These are phyloP conservation scores for Torymus auratus DNA, from an alignment of 2,888 invertebrate genomes.

Conservation along the genomic window DNA sequence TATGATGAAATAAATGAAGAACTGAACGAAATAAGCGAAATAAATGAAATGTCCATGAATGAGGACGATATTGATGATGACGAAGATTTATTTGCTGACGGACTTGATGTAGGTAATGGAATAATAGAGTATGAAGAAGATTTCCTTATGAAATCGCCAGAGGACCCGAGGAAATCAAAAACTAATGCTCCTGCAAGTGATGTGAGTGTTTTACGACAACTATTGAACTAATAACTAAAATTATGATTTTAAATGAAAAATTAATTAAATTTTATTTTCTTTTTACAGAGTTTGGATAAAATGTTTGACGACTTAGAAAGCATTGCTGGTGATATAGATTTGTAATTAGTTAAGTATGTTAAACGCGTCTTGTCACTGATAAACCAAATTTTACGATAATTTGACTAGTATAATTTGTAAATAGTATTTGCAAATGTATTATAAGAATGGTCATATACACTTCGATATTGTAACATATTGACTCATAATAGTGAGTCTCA, in stretches of 20 bases:
- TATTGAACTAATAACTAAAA: too few relatives aligned
- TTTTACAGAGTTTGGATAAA: conserved; percentile 70
- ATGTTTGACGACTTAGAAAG: conserved; percentile 71
- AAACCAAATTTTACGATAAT: conserved; percentile 53
- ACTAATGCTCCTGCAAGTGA: too few relatives aligned
- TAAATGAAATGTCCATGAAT: conserved; percentile 67
- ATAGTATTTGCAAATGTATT: conserved; percentile 53
- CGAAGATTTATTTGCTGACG: conserved; percentile 45
- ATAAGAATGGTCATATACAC: conserved; percentile 42
- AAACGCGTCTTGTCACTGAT: conserved; percentile 17
- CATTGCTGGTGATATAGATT: conserved; percentile 68
- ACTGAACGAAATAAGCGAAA: too few relatives aligned
- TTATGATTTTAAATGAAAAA: not conserved
- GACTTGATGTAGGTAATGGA: conserved; percentile 63
- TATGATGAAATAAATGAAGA: conserved; percentile 70
- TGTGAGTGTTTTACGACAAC: too few relatives aligned
- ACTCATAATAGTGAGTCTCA: conserved; percentile 42
- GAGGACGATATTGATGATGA: conserved; percentile 69
- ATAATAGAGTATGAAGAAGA: conserved; percentile 63
- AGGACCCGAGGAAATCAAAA: too few relatives aligned
- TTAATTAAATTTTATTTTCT: conserved; percentile 41
- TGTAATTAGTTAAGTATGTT: conserved; percentile 59
- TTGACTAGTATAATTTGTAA: conserved; percentile 55
- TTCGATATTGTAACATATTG: conserved; percentile 41
- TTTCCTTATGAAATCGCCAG: too few relatives aligned